These are phyloP conservation scores for Thelohanellus kitauei DNA, from an alignment of 30 jellyfish, hydroid and myxozoan species.

Conservation along the genomic window DNA sequence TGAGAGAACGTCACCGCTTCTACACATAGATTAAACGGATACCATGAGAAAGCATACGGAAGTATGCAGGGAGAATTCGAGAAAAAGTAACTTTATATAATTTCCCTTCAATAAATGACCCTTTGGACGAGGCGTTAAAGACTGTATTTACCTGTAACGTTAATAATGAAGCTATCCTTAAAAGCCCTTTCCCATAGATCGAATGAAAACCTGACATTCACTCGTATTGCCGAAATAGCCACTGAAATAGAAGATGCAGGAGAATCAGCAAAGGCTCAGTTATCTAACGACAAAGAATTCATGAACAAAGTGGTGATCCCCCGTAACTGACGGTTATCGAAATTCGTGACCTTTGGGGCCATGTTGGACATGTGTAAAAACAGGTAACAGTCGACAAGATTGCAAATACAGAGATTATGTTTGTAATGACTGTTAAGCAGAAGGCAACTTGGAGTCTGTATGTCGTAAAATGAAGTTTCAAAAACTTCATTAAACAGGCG, in stretches of 20 bases:
- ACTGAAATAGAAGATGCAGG: conserved; percentile 9
- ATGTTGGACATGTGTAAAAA: no score
- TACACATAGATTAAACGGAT: conserved; percentile 3
- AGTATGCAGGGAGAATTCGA: conserved; percentile 7
- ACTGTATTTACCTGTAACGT: conserved; percentile 8
- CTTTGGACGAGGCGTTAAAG: conserved; percentile 13
- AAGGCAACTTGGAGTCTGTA: no score
- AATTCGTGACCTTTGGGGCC: no score
- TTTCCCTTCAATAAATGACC: conserved; percentile 9
- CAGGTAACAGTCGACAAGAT: no score
- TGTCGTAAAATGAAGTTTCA: no score
- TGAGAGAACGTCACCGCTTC: conserved; percentile 11
- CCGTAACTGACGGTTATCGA: no score
- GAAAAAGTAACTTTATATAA: conserved; percentile 12
- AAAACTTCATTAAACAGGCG: no score
- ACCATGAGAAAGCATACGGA: conserved; percentile 15
- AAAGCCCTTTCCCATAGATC: conserved; percentile 3
- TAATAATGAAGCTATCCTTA: conserved; percentile 8
- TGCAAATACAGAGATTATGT: no score
- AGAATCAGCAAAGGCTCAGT: conserved; percentile 5
- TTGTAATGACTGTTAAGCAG: no score
- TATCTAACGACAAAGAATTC: no score
- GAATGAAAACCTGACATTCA: conserved; percentile 4
- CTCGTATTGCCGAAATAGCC: conserved; percentile 4
- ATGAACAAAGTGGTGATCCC: no score